Base-by-base conservation (phyloP, 1,140 invertebrate genomes). In the Euwallacea similis region DNA sequence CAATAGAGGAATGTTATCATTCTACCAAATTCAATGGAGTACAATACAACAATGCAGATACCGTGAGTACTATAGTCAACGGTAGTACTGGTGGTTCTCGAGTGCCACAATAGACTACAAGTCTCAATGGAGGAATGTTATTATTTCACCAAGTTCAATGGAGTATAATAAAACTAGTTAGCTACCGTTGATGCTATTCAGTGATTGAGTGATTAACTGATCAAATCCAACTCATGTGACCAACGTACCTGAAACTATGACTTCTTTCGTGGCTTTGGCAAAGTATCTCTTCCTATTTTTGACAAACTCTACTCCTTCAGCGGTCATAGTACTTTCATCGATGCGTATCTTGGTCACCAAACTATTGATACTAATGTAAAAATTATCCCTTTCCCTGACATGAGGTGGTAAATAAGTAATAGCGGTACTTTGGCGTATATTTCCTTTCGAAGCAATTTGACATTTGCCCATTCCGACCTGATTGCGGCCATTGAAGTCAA, bases 251-350 rank as follows among this genome's bases (percentile, higher is more conserved):
- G 90, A 86, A 6, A 94, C 74, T 33, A 93, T 91, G 0, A 93
- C 90, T 82, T 93, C 91, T 77, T 87, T 89, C 46, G 71, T 82
- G 0, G 85, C 85, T 11, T 71, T 63, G 47, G 79, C 84, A 3
- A 73, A 72, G 53, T 84, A 86, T 4, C 81, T 83, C 11, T 80
- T 81, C 54, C 75, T 80, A 42, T 77, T 83, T 65, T 82, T 85
- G 0, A 89, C 81, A 75, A 90, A 92, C 79, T 91, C 89, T 0
- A 93, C 90, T 0, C 87, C 90, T 42, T 86, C 86, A 0, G 90
- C 90, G 76, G 84, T 86, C 84, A 87, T 90, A 0, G 86, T 88
- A 10, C 2, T 13, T 11, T 50, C 13, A 13, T 6, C 62, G 33
- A 64, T 73, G 66, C 11, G 2, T 6, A 53, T 58, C 50, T 64